Evolutionary conservation across 2,113 vertebrate genomes (phyloP).

Genomic region (Mandrillus leucophaeus): DNA sequence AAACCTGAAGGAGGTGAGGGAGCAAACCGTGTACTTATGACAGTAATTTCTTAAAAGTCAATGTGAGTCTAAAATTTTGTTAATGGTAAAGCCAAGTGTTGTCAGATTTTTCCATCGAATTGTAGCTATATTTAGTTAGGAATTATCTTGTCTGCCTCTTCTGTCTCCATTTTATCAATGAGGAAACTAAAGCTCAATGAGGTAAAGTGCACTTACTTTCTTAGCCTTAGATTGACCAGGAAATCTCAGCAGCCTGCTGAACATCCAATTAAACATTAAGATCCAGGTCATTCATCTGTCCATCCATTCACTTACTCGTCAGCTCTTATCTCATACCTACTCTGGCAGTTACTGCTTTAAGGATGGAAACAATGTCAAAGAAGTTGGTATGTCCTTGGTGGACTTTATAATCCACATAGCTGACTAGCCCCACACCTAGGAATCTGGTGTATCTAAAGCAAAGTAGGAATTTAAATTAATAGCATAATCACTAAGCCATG

Average conservation of each 20-base stretch:
- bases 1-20: neutral
- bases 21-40: fast-evolving
- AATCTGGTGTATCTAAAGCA: neutral
- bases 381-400: neutral
- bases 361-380: neutral
- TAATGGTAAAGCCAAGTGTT: neutral
- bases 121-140: neutral
- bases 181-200: neutral
- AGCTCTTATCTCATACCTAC: neutral
- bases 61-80: neutral
- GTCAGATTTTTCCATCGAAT: neutral
- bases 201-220: neutral
- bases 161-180: neutral
- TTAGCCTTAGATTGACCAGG: neutral
- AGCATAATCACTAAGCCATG: neutral
- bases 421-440: neutral
- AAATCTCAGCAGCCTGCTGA: neutral
- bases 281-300: neutral
- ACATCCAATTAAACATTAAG: neutral
- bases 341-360: neutral
- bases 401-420: neutral
- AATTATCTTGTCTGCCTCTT: neutral
- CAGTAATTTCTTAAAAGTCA: neutral
- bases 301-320: neutral
- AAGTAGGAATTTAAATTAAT: neutral